Evolutionary conservation across 2,797 vertebrate species (phyloP).

Genomic region (Macropus fuliginosus): DNA sequence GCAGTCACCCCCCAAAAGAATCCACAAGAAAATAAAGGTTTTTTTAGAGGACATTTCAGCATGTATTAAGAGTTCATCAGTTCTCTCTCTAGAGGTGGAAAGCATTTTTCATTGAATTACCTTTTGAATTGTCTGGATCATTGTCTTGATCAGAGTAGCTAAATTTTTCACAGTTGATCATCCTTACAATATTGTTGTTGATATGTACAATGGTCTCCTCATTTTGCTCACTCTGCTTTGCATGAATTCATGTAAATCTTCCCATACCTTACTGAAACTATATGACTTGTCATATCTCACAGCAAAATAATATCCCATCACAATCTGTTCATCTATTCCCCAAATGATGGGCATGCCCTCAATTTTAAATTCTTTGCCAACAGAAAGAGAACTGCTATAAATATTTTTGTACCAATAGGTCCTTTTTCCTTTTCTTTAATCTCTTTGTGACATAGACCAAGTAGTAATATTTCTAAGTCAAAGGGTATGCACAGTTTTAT

Average conservation of each 20-base stretch:
- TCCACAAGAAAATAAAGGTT: too few species aligned
- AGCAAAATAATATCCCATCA: not conserved
- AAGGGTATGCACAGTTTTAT: too few species aligned
- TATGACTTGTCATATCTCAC: not conserved
- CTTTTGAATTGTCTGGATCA: not conserved
- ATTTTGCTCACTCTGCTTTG: not conserved
- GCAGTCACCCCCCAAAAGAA: too few species aligned
- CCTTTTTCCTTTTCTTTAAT: not conserved
- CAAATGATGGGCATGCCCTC: not conserved
- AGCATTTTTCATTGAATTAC: rapidly evolving
- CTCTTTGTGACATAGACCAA: not conserved
- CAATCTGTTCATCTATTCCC: not conserved
- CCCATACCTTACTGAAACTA: not conserved
- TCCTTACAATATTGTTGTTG: not conserved
- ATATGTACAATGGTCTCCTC: not conserved
- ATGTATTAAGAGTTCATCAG: not conserved
- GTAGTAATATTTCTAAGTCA: not conserved
- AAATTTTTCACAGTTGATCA: not conserved
- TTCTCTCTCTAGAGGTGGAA: not conserved
- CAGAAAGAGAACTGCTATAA: not conserved
- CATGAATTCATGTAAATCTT: not conserved
- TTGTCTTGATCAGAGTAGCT: not conserved
- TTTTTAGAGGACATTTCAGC: not conserved
- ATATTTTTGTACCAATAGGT: not conserved
- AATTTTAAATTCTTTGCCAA: not conserved